Base-by-base conservation (phyloP, 2,797 vertebrate genomes). In the Orestias chungarensis region DNA sequence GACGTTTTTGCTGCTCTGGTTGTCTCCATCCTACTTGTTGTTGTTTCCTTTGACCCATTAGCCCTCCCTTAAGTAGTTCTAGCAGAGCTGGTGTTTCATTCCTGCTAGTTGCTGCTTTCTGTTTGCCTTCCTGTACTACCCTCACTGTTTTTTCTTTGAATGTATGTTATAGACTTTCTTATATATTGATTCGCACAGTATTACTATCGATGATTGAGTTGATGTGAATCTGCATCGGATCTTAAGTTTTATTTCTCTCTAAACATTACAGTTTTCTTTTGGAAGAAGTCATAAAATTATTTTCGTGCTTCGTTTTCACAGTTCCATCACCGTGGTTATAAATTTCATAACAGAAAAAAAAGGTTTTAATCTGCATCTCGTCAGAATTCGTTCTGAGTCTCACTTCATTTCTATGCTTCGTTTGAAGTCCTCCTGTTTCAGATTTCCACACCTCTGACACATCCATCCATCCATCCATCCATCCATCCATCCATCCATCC, bases 21-120 rank as follows among this genome's bases (percentile, higher is more conserved):
- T 82, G 76, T 35, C 10, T 80, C 79, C 73, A 25, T 68, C n/a
- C 50, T 71, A 17, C 78, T 80, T 79, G 70, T 82, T 76, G 82
- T 81, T 66, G 40, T 82, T 80, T 69, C 64, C 50, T 79, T 66
- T 82, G 71, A 83, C 79, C 77, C 59, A 70, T 44, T 2, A 17
- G 43, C 76, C 79, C 64, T 27, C 72, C 78, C 70, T 47, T 40
- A 75, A 87, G 78, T 81, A 71, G 9, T 76, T 66, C 73, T 52
- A 54, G 59, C 43, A 70, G 29, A 73, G 61, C 74, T 71, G 64
- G 72, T 80, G 83, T 78, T 64, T 64, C 74, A 66, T 79, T 64
- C 6, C 35, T 73, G 75, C 77, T 55, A 31, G 55, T 40, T 57
- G 20, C 9, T 49, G 33, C 4, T 6, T 27, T 31, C 61, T 15